Evolutionary conservation across 2,888 invertebrate genomes (phyloP), one percentile per base, ranked within the genome.

Genomic region (Andrena minutula): DNA sequence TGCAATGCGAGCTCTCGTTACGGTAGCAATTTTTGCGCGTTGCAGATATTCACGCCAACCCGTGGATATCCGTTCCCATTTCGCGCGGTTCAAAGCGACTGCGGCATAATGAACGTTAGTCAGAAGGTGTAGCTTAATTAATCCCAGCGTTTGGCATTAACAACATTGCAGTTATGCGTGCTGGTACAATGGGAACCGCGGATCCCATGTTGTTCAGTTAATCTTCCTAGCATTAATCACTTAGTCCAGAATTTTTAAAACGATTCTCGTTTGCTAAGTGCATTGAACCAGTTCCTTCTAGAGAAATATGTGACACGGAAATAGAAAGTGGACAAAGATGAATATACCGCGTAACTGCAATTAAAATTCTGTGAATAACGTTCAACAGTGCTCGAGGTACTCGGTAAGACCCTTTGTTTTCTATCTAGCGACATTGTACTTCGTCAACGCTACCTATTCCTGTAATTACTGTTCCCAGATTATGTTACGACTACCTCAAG

Each of bases 51-150:
- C 56, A 2, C 20, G 26, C 20, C 16, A 35, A 8, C 12, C 26
- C 20, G n/a, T 3, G 60, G 32, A 47, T 30, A 20, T 28, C 35
- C 72, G 47, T 35, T 28, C 61, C 26, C 26, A 2, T 65, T 71
- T 65, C 26, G 23, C 2, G 16, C 20, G 56, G 20, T n/a, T 60
- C 71, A 32, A 65, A 75, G 71, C 12, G 56, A 56, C 60, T 30
- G 41, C 30, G 5, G 63, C 64, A 26, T 73, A 35, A 61, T 49
- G 23, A 41, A 61, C 56, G 53, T 26, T 70, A 51, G 47, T 66
- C 53, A 58, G n/a, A 49, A 61, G 28, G 23, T 41, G 26, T 32
- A 47, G 74, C 28, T 66, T 68, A 74, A 79, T 79, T 74, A 68
- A 65, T 28, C n/a, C n/a, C 16, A 30, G 35, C 51, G 72, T 72